These are phyloP conservation scores for Clamator glandarius DNA, from an alignment of 2,797 vertebrate genomes.

Conservation along the genomic window DNA sequence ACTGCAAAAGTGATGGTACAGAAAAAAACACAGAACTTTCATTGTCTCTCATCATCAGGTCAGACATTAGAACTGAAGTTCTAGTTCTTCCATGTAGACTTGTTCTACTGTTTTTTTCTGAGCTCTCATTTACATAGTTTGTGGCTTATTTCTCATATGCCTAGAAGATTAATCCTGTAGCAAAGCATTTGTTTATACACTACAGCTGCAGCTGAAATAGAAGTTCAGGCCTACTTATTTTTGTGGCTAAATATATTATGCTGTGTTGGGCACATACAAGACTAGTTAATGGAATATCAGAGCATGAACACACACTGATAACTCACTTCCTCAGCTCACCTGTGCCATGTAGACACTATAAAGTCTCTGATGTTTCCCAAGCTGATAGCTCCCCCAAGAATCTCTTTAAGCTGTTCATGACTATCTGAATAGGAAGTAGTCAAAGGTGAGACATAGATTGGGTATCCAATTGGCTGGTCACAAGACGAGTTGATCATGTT, in stretches of 20 bases:
- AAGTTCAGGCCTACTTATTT: not conserved
- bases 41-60: not conserved
- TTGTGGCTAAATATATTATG: not conserved
- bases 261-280: not conserved
- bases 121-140: not conserved
- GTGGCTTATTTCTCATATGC: not conserved
- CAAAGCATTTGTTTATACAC: not conserved
- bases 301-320: not conserved
- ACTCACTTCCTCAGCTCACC: conserved; percentile 74
- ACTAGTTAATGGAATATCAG: not conserved
- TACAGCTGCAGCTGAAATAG: not conserved
- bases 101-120: not conserved
- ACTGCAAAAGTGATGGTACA: not conserved
- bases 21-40: not conserved
- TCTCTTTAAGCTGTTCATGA: conserved; percentile 91
- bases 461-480: conserved; percentile 98
- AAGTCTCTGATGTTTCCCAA: conserved; percentile 93
- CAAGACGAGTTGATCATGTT: conserved; percentile 99
- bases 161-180: not conserved
- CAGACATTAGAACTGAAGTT: not conserved
- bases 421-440: conserved; percentile 97
- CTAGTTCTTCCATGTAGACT: not conserved
- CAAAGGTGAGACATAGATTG: conserved; percentile 97
- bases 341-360: conserved; percentile 95
- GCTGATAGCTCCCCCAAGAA: conserved; percentile 96